Evolutionary conservation across 2,797 vertebrate species (phyloP), one percentile per base, ranked within the genome.

Genomic region (Chrysocyon brachyurus): DNA sequence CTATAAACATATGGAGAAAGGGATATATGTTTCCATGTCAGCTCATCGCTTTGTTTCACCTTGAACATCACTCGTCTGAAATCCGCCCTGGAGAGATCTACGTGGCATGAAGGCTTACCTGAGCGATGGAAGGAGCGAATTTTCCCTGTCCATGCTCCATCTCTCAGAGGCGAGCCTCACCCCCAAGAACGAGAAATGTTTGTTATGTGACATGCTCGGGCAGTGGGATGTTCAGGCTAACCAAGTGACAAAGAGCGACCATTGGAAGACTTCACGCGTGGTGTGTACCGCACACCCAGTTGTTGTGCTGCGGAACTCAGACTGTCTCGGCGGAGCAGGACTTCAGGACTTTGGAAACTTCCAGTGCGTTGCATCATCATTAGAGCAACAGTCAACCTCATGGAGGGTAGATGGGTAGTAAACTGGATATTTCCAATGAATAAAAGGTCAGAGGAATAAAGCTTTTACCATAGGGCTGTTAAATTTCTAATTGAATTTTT

Each of bases 401-500:
- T 33, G 54, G 66, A 59, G 78, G 92, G 31, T 46, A 66, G 31
- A n/a, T 22, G 19, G 16, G 73, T n/a, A 14, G 36, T 54, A 84
- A 89, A 72, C 3, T 61, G 79, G 26, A 12, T 56, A 64, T 70
- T 64, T 89, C 88, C 52, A 81, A 11, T 84, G 92, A 59, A 7
- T 16, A 56, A 46, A 68, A 70, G 63, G 54, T 59, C 52, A 86
- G 79, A 49, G 59, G 66, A 73, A 31, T 24, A 7, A 16, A 83
- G 33, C 57, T 81, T 91, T 95, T 19, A 26, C 63, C 36, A 1
- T 22, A 90, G 24, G 61, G 46, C 73, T 68, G 31, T 56, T 63
- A 88, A 78, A 24, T 64, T 90, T 88, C 94, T 94, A 84, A 68
- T 4, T 77, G 73, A 49, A 90, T 46, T 83, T 90, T 94, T 94